Evolutionary conservation across 1,140 invertebrate species (phyloP).

Genomic region (Ceratoteleas bidentatus): DNA sequence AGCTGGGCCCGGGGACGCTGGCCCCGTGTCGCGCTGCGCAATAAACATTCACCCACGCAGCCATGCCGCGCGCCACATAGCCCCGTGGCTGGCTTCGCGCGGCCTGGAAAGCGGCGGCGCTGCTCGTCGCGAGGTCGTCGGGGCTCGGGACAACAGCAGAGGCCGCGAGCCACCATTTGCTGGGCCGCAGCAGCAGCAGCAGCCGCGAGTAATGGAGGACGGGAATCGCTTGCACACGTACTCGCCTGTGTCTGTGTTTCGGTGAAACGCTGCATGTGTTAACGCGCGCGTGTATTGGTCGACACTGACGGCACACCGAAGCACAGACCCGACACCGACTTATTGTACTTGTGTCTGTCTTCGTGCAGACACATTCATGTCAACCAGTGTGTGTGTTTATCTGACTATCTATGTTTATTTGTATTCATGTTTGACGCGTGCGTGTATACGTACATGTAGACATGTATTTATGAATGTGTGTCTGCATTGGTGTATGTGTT

Average conservation of each 20-base stretch:
- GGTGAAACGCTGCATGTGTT: too few relatives aligned
- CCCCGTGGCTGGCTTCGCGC: background rate
- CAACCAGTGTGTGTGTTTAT: background rate
- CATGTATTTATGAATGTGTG: background rate
- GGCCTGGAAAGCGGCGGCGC: constrained; percentile 7
- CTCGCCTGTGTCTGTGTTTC: background rate
- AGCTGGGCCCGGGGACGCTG: too few relatives aligned
- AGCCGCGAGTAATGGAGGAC: constrained; percentile 76
- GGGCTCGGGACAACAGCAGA: constrained; percentile 43
- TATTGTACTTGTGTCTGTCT: too few relatives aligned
- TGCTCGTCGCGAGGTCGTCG: constrained; percentile 19
- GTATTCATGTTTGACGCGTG: background rate
- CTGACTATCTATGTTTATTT: background rate
- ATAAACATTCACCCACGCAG: constrained; percentile 25
- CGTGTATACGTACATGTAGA: background rate
- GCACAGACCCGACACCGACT: too few relatives aligned
- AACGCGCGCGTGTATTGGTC: background rate
- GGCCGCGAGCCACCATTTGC: constrained; percentile 75
- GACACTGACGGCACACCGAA: too few relatives aligned
- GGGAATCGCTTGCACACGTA: constrained; percentile 61
- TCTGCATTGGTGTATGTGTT: background rate
- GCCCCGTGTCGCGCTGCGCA: constrained; percentile 1
- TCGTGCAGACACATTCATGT: too few relatives aligned
- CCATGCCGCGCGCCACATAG: constrained; percentile 16
- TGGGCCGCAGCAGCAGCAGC: constrained; percentile 62